Percentiles rank a stretch among this genome's conserved stretches.
These are phyloP conservation scores for Tetheella fluctuosa DNA, from an alignment of 2,888 invertebrate genomes.

Conservation along the genomic window DNA sequence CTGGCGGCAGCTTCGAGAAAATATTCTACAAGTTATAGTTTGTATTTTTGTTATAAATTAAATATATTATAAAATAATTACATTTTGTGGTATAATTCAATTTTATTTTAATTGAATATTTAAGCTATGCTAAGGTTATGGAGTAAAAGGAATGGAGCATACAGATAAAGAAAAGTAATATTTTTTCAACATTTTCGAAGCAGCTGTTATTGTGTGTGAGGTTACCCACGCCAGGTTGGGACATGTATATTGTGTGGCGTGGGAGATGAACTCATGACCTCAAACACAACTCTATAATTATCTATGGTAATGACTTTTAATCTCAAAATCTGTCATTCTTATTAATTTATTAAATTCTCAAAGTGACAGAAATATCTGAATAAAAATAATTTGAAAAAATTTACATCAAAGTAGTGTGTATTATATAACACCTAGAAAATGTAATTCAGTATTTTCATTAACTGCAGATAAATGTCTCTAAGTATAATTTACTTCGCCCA, in stretches of 20 bases:
- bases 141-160: too few relatives aligned
- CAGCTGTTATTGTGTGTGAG: neutral
- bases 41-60: too few relatives aligned
- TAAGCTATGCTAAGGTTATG: too few relatives aligned
- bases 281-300: neutral
- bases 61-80: too few relatives aligned
- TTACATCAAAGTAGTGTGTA: too few relatives aligned
- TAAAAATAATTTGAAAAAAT: neutral
- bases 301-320: neutral
- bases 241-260: neutral
- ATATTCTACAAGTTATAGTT: too few relatives aligned
- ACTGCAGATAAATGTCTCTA: slow-evolving; percentile 16
- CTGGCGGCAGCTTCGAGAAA: too few relatives aligned
- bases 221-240: neutral
- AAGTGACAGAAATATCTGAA: too few relatives aligned
- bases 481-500: slow-evolving; percentile 38
- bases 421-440: neutral
- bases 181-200: neutral
- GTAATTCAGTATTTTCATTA: slow-evolving; percentile 1
- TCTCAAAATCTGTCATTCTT: neutral
- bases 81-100: too few relatives aligned
- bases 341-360: neutral
- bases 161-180: too few relatives aligned
- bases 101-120: too few relatives aligned
- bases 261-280: slow-evolving; percentile 1